These are phyloP conservation scores for Spondyliosoma cantharus DNA, from an alignment of 2,797 vertebrate genomes.

Conservation along the genomic window DNA sequence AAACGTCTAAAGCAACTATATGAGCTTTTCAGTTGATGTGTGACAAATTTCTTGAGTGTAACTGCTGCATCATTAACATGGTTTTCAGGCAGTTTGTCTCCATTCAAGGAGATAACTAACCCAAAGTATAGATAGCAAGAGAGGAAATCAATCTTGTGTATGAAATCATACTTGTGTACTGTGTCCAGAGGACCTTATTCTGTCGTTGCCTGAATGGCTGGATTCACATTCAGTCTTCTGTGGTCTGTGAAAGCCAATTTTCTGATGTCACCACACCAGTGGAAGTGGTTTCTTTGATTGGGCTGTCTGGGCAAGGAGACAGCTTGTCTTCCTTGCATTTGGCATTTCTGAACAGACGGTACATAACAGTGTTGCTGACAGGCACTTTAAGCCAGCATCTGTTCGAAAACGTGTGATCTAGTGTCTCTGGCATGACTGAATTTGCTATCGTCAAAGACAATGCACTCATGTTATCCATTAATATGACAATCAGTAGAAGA, in stretches of 20 bases:
- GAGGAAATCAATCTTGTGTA: constrained; percentile 40
- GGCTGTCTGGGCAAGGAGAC: constrained; percentile 74
- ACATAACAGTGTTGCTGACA: constrained; percentile 75
- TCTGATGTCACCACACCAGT: constrained; percentile 69
- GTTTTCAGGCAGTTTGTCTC: constrained; percentile 45
- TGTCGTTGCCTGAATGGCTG: constrained; percentile 44
- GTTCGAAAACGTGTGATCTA: constrained; percentile 75
- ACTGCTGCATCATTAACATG: constrained; percentile 43
- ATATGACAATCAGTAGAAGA: constrained; percentile 44
- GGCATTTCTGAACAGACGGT: constrained; percentile 78
- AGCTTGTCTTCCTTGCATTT: constrained; percentile 75
- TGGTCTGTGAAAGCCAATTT: constrained; percentile 71
- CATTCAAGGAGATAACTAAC: constrained; percentile 53
- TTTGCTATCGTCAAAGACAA: constrained; percentile 67
- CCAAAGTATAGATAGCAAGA: constrained; percentile 22
- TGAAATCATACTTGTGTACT: constrained; percentile 52
- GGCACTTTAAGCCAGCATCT: constrained; percentile 80
- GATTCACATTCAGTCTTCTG: constrained; percentile 40
- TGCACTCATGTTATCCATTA: constrained; percentile 50
- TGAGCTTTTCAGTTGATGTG: constrained; percentile 40
- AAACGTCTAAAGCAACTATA: constrained; percentile 20
- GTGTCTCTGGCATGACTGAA: constrained; percentile 75
- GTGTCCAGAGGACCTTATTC: constrained; percentile 44
- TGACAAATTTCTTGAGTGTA: constrained; percentile 50
- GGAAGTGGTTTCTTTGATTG: constrained; percentile 76